Evolutionary conservation across 2,888 invertebrate genomes (phyloP).

Genomic region (Ophion slaviceki): DNA sequence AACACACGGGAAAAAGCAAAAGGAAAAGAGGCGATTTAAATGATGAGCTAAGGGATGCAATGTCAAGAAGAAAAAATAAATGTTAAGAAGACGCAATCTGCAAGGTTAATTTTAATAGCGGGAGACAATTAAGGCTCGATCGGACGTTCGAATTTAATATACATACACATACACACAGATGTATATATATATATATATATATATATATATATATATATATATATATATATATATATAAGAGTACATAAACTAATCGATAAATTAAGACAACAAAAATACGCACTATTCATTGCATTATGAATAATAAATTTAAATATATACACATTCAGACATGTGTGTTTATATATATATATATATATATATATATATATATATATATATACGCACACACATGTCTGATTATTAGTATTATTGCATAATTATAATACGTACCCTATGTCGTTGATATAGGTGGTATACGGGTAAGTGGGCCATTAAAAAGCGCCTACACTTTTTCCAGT

Average conservation of each 20-base stretch:
- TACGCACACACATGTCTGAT: background rate
- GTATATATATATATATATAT: conserved; percentile 46
- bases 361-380: too few relatives aligned
- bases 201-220: conserved; percentile 29
- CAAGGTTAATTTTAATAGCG: conserved; percentile 41
- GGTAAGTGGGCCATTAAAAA: conserved; percentile 68
- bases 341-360: too few relatives aligned
- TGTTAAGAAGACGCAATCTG: conserved; percentile 2
- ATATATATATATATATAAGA: conserved; percentile 11
- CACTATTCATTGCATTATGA: too few relatives aligned
- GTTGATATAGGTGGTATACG: conserved; percentile 68
- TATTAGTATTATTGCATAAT: conserved; percentile 28
- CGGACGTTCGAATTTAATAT: conserved; percentile 42
- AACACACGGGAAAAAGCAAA: too few relatives aligned
- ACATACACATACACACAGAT: background rate
- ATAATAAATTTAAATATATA: conserved; percentile 3
- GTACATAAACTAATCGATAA: too few relatives aligned
- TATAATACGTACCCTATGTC: conserved; percentile 62
- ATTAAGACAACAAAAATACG: too few relatives aligned
- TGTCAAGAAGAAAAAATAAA: conserved; percentile 4
- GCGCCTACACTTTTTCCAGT: conserved; percentile 68
- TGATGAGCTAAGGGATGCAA: background rate
- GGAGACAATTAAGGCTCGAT: conserved; percentile 46
- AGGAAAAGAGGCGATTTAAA: background rate
- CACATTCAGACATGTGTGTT: too few relatives aligned